These are phyloP conservation scores for Datnioides undecimradiatus DNA, from an alignment of 2,113 vertebrate species.

Conservation along the genomic window DNA sequence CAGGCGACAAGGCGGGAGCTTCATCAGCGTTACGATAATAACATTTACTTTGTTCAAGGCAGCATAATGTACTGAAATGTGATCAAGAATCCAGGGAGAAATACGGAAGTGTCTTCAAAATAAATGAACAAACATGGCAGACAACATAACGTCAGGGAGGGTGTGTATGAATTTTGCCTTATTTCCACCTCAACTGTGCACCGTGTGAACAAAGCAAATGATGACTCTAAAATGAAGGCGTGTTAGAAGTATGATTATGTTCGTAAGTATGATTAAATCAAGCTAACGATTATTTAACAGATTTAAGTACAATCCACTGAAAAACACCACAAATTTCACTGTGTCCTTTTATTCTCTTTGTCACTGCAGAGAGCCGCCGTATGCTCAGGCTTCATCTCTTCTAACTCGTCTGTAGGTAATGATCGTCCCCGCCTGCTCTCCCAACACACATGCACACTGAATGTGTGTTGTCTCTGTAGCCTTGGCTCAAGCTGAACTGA, in stretches of 20 bases:
- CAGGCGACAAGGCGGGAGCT: neutral
- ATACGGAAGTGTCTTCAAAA: neutral
- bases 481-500: no score
- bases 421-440: no score
- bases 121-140: neutral
- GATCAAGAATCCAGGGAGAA: neutral
- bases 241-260: constrained; percentile 4
- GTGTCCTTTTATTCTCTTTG: no score
- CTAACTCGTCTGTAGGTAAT: no score
- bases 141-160: neutral
- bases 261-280: no score
- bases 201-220: constrained; percentile 11
- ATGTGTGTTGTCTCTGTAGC: no score
- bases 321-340: no score
- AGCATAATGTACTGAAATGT: neutral
- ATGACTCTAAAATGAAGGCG: constrained; percentile 7
- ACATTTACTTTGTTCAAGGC: constrained; percentile 2
- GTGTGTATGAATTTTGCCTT: neutral
- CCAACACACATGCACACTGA: no score
- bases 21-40: neutral
- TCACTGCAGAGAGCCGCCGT: no score
- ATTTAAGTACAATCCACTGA: no score
- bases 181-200: neutral
- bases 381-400: no score
- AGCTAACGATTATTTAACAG: no score